Conservation (phyloP, 2,113 vertebrate species). For the Malurus melanocephalus region DNA sequence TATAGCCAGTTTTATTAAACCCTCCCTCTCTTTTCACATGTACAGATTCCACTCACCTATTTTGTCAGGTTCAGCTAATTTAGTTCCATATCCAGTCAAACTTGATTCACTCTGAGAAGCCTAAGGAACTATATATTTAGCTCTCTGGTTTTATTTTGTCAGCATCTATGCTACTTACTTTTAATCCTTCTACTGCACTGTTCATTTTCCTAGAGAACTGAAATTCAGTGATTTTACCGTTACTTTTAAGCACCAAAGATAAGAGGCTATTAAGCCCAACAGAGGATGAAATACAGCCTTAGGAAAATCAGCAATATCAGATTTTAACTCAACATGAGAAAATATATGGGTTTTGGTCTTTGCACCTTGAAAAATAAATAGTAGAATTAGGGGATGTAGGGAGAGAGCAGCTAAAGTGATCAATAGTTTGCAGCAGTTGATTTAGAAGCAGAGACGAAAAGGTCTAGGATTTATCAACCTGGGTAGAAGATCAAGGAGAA, state of each 20-base stretch:
- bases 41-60: background rate
- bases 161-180: background rate
- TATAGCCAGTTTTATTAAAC: background rate
- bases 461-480: background rate
- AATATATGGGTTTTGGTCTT: background rate
- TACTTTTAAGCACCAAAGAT: background rate
- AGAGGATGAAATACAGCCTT: background rate
- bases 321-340: background rate
- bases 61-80: background rate
- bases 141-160: background rate
- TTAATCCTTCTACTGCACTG: background rate
- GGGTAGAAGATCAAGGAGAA: background rate
- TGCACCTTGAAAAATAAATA: background rate
- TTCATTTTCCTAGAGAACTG: background rate
- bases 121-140: background rate
- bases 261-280: background rate
- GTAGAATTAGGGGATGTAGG: background rate
- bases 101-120: background rate
- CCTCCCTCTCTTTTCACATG: background rate
- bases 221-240: background rate
- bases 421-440: background rate
- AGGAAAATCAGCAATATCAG: background rate
- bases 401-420: background rate
- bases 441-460: background rate
- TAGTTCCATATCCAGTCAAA: background rate